These are phyloP conservation scores for Calliopsis andreniformis DNA, from an alignment of 1,140 invertebrate genomes.

Conservation along the genomic window DNA sequence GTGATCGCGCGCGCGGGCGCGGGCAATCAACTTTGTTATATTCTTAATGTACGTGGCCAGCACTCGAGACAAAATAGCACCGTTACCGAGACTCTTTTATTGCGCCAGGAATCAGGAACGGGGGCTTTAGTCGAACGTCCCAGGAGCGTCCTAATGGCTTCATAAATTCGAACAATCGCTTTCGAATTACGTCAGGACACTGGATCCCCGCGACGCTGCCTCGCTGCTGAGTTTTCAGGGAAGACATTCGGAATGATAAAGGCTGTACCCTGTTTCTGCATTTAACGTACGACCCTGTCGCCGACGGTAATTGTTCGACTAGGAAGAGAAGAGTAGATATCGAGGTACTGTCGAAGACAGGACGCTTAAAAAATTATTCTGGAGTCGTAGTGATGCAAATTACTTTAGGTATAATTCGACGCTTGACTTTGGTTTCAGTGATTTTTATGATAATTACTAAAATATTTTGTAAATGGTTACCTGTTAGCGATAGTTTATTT, in stretches of 20 bases:
- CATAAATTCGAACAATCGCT: slow-evolving; percentile 69
- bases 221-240: slow-evolving; percentile 49
- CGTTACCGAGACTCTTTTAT: slow-evolving; percentile 61
- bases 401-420: too few species aligned
- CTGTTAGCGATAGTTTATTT: too few species aligned
- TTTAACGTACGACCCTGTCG: slow-evolving; percentile 16
- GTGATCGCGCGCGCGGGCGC: too few species aligned
- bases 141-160: slow-evolving; percentile 63
- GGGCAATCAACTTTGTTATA: slow-evolving; percentile 45
- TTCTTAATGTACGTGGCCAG: slow-evolving; percentile 47
- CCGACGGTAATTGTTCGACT: slow-evolving; percentile 10
- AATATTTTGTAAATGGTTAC: too few species aligned
- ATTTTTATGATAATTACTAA: too few species aligned
- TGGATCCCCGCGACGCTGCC: slow-evolving; percentile 53
- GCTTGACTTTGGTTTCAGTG: too few species aligned
- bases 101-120: slow-evolving; percentile 60
- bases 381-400: too few species aligned
- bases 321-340: too few species aligned
- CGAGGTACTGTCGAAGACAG: neutral
- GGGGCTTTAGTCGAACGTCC: slow-evolving; percentile 59
- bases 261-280: slow-evolving; percentile 13
- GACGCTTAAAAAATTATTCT: too few species aligned
- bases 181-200: slow-evolving; percentile 67
- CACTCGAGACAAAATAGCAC: slow-evolving; percentile 54
- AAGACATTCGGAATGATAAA: slow-evolving; percentile 26